Conservation (phyloP, 2,888 invertebrate genomes). For the Cremastobaeus sp. region DNA sequence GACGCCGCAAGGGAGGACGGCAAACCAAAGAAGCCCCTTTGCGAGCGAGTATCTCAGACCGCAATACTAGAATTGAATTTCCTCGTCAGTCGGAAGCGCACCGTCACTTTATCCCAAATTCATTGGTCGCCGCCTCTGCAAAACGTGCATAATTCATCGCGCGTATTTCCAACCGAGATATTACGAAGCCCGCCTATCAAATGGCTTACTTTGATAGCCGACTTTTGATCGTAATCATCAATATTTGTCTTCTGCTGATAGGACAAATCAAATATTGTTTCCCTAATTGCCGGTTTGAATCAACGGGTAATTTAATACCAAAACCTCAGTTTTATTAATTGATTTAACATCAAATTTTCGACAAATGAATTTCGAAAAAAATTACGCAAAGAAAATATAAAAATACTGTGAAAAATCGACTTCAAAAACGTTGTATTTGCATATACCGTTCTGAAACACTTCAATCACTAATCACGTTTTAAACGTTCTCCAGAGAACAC, state of each 20-base stretch:
- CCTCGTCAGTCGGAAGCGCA: conserved; percentile 56
- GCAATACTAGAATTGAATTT: conserved; percentile 73
- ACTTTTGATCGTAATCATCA: conserved; percentile 46
- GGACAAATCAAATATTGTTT: conserved; percentile 20
- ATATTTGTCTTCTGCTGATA: conserved; percentile 23
- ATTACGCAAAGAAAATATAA: no score
- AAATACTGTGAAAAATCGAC: no score
- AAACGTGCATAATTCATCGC: conserved; percentile 56
- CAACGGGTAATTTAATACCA: no score
- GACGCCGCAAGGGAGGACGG: conserved; percentile 68
- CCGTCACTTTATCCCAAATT: conserved; percentile 56
- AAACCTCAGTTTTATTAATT: no score
- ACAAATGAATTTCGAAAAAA: no score
- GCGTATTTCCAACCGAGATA: conserved; percentile 19
- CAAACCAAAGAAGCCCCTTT: conserved; percentile 70
- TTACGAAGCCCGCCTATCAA: conserved; percentile 25
- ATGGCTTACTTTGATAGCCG: conserved; percentile 18
- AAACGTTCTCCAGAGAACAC: no score
- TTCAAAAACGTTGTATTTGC: no score
- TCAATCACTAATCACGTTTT: no score
- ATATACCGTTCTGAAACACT: no score
- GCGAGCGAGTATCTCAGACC: conserved; percentile 68
- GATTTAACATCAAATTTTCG: no score
- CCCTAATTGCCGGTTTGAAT: no score
- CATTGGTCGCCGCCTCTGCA: conserved; percentile 31